Percentiles rank a stretch among this genome's conserved stretches.
These are phyloP conservation scores for Megaptera novaeangliae DNA, from an alignment of 2,113 vertebrate genomes.

Conservation along the genomic window DNA sequence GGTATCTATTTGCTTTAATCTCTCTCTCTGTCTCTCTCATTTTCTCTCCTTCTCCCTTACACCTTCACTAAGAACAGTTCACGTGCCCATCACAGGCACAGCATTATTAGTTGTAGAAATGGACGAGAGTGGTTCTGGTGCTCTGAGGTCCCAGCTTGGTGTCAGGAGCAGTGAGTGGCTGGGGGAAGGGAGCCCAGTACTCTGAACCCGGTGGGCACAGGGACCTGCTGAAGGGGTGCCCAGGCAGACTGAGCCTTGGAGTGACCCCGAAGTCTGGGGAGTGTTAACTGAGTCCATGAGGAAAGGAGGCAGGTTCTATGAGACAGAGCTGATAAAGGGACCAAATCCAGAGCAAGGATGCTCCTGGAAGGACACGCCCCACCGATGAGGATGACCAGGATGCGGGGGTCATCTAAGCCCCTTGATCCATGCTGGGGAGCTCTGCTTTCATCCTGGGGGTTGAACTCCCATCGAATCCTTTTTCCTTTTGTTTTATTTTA, in stretches of 20 bases:
- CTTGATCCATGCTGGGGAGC: not conserved
- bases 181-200: too few species aligned
- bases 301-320: not conserved
- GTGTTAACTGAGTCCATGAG: rapidly evolving
- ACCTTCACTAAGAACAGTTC: not conserved
- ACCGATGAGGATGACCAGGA: not conserved
- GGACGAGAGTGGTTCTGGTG: not conserved
- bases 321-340: not conserved
- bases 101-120: not conserved
- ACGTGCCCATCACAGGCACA: not conserved
- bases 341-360: not conserved
- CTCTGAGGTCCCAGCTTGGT: too few species aligned
- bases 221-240: too few species aligned
- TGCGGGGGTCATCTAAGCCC: rapidly evolving
- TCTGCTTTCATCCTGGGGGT: not conserved
- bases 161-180: not conserved
- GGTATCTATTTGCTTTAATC: not conserved
- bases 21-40: not conserved
- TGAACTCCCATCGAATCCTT: not conserved
- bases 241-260: not conserved
- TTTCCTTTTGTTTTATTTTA: not conserved
- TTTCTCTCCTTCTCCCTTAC: not conserved
- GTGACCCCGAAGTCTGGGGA: not conserved
- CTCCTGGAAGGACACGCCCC: not conserved
- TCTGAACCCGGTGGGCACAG: not conserved